Evolutionary conservation across 2,113 vertebrate species (phyloP).

Genomic region (Tachysurus vachellii): DNA sequence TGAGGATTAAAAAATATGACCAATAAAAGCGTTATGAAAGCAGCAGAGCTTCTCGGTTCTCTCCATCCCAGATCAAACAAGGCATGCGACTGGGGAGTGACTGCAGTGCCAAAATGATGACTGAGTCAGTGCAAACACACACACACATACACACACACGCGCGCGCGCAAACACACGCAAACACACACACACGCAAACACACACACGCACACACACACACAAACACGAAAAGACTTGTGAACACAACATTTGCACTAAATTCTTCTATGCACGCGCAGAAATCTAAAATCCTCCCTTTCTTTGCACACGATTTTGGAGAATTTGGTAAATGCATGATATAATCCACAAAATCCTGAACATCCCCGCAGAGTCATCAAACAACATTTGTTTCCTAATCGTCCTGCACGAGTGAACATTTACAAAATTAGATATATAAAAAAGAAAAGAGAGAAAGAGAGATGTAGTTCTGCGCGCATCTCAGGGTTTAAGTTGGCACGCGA

Average conservation of each 20-base stretch:
- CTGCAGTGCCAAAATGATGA: slow-evolving; percentile 35
- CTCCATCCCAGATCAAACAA: slow-evolving; percentile 2
- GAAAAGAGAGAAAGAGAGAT: too few relatives aligned
- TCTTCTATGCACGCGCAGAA: neutral
- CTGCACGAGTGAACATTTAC: neutral
- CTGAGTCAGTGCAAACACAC: neutral
- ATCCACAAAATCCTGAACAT: neutral
- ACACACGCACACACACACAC: slow-evolving; percentile 2
- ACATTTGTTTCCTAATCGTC: neutral
- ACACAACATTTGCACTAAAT: neutral
- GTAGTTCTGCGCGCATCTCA: neutral
- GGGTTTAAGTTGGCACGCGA: neutral
- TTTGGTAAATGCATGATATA: neutral
- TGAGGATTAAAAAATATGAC: slow-evolving; percentile 9
- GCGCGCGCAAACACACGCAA: too few relatives aligned
- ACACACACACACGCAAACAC: slow-evolving; percentile 5
- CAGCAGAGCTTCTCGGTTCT: neutral
- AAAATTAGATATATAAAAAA: neutral
- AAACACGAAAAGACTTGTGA: neutral
- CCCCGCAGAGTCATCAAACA: neutral
- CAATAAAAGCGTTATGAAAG: neutral
- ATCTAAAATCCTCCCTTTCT: neutral
- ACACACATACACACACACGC: slow-evolving; percentile 5
- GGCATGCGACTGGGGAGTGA: slow-evolving; percentile 4
- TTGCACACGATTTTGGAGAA: neutral